A percentile compares a stretch with the other conserved stretches of the same genome.
Conservation (phyloP, 1,140 invertebrate species). For the Sarcophaga bullata region DNA sequence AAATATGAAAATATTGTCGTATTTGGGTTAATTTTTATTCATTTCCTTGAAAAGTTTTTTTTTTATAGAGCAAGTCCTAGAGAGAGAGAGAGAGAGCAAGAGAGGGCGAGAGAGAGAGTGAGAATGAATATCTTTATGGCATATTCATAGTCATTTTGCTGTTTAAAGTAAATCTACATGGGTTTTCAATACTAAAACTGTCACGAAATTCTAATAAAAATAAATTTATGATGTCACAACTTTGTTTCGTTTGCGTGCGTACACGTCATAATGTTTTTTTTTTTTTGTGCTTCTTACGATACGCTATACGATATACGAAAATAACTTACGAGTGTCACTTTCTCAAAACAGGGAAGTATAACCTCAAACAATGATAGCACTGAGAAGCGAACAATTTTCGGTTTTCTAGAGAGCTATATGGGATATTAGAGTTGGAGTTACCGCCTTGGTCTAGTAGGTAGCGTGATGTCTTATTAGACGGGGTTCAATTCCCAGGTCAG, state of each 20-base stretch:
- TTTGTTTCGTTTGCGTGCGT: slow-evolving; percentile 12
- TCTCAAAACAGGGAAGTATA: background rate
- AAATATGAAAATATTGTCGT: background rate
- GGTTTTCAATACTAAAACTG: slow-evolving; percentile 24
- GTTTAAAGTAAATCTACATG: slow-evolving; percentile 7
- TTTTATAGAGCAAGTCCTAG: background rate
- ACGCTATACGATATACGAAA: background rate
- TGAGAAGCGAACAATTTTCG: too few relatives aligned
- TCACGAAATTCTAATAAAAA: slow-evolving; percentile 19
- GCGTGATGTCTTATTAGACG: too few relatives aligned
- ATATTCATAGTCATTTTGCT: background rate
- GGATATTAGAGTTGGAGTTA: too few relatives aligned
- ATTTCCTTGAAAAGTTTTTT: background rate
- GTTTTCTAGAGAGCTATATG: too few relatives aligned
- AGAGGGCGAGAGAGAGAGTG: too few relatives aligned
- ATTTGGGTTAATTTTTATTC: slow-evolving; percentile 11
- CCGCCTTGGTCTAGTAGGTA: too few relatives aligned
- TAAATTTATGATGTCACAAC: slow-evolving; percentile 26
- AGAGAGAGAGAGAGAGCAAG: too few relatives aligned
- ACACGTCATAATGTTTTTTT: slow-evolving; percentile 2
- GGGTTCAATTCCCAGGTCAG: too few relatives aligned
- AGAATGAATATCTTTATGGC: background rate
- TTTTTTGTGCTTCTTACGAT: background rate
- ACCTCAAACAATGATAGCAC: too few relatives aligned
- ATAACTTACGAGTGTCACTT: background rate